Evolutionary conservation across 92 coral and sea anemone genomes (phyloP).

Genomic region (Parazoanthus darwini): DNA sequence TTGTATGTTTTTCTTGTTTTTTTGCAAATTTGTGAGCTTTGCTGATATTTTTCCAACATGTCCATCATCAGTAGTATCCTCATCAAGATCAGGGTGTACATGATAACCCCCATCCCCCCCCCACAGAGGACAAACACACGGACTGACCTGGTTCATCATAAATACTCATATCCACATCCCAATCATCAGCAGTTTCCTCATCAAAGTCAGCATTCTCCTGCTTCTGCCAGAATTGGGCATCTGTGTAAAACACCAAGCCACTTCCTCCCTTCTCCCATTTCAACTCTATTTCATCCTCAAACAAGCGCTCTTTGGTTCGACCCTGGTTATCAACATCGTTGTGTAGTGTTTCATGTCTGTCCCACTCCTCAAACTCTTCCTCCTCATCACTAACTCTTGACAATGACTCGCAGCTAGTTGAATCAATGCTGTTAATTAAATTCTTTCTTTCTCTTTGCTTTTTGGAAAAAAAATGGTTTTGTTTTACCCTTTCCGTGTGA

Average conservation of each 20-base stretch:
- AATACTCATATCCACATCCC: constrained; percentile 99
- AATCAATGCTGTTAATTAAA: background rate
- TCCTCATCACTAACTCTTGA: constrained; percentile 25
- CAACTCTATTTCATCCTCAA: constrained; percentile 91
- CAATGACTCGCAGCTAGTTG: background rate
- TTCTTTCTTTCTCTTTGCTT: background rate
- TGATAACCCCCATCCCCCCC: background rate
- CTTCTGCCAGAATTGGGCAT: constrained; percentile 98
- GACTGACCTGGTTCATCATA: constrained; percentile 91
- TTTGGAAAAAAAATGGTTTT: background rate
- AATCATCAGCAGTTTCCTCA: constrained; percentile 98
- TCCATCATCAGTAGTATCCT: too few relatives aligned
- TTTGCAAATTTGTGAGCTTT: too few relatives aligned
- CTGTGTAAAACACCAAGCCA: constrained; percentile 99
- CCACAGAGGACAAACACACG: background rate
- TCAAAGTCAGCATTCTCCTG: constrained; percentile 95
- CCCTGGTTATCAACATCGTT: constrained; percentile 95
- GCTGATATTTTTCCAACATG: too few relatives aligned
- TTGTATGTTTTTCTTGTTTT: too few relatives aligned
- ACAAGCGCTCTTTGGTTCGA: constrained; percentile 90
- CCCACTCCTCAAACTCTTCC: constrained; percentile 93
- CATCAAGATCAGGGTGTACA: too few relatives aligned
- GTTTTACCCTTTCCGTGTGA: background rate
- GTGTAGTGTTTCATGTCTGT: constrained; percentile 93
- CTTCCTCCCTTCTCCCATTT: constrained; percentile 99